Base-by-base conservation (phyloP, 2,888 invertebrate genomes). In the Idaea biselata region DNA sequence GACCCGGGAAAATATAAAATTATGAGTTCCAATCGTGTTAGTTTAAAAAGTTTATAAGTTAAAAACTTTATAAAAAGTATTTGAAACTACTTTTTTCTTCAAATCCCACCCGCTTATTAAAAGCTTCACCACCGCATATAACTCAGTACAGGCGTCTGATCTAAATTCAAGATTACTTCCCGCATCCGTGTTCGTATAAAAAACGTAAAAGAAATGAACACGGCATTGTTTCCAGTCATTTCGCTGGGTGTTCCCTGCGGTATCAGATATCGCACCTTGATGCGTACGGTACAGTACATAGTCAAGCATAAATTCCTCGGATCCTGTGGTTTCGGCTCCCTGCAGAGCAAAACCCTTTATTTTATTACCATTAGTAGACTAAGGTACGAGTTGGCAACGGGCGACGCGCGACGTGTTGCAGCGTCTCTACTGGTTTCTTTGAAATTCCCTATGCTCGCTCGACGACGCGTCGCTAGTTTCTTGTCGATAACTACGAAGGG, bases 341-440 rank as follows among this genome's bases (percentile, higher is more conserved):
- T 81, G 83, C 79, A 71, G 82, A 69, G 83, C 74, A 72, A 82
- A 81, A 74, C 77, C 78, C 18, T 83, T 87, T 83, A 84, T 86
- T 86, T 87, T 86, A 85, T 87, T 87, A 76, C 74, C 66, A 76
- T 82, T 84, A n/a, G n/a, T n/a, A n/a, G n/a, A n/a, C n/a, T n/a
- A n/a, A n/a, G n/a, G n/a, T n/a, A n/a, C n/a, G n/a, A n/a, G n/a
- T n/a, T n/a, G n/a, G n/a, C n/a, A n/a, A n/a, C n/a, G n/a, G n/a
- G n/a, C n/a, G n/a, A n/a, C n/a, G n/a, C n/a, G n/a, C n/a, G n/a
- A n/a, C n/a, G n/a, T n/a, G n/a, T n/a, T n/a, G n/a, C n/a, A n/a
- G n/a, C n/a, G n/a, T n/a, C n/a, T n/a, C n/a, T n/a, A n/a, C n/a
- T n/a, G n/a, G n/a, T n/a, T n/a, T n/a, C n/a, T n/a, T n/a, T n/a